A percentile compares a stretch with the other conserved stretches of the same genome.
Conservation (phyloP, 2,113 vertebrate species). For the Aphelocoma coerulescens region DNA sequence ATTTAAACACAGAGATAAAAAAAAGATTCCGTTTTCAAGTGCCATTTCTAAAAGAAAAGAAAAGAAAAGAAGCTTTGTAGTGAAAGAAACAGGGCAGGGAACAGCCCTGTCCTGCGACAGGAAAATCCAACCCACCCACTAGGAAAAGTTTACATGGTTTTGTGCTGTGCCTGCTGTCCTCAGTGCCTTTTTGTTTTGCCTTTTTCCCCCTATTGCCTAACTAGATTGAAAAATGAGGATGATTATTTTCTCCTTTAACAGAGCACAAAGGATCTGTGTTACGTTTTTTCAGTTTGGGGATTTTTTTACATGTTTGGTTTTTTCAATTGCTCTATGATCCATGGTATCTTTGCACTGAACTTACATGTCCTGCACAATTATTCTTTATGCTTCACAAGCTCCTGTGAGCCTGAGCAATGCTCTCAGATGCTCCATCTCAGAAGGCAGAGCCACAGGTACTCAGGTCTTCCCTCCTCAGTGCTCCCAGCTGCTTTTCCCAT, state of each 20-base stretch:
- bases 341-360: not conserved
- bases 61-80: slow-evolving; percentile 22
- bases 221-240: not conserved
- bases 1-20: not conserved
- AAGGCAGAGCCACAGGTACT: not conserved
- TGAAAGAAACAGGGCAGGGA: not conserved
- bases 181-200: not conserved
- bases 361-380: not conserved
- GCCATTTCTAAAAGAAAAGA: not conserved
- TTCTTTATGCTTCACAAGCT: not conserved
- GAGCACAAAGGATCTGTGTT: not conserved
- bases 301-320: not conserved
- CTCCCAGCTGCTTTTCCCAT: not conserved
- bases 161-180: not conserved
- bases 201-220: not conserved
- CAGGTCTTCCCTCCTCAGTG: not conserved
- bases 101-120: not conserved
- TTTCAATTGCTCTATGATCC: not conserved
- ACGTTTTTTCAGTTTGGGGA: fast-evolving
- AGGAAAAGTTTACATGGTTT: not conserved
- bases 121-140: not conserved
- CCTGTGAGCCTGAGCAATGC: not conserved
- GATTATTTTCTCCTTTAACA: not conserved
- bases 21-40: not conserved
- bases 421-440: not conserved